Percentiles rank a stretch among this genome's conserved stretches.
These are phyloP conservation scores for Pyrrhia umbra DNA, from an alignment of 2,888 invertebrate genomes.

Conservation along the genomic window DNA sequence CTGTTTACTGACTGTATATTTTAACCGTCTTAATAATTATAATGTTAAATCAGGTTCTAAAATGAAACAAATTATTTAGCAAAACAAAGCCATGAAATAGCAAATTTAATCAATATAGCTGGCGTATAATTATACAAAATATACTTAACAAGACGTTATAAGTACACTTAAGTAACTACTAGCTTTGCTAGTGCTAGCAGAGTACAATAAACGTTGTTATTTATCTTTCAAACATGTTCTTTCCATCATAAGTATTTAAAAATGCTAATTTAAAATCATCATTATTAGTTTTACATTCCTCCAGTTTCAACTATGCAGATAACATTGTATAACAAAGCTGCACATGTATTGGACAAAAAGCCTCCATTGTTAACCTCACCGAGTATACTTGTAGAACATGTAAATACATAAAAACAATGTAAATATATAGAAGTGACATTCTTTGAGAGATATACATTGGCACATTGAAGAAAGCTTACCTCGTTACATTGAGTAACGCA, in stretches of 20 bases:
- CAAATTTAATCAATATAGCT: slow-evolving; percentile 63
- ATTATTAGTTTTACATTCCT: too few relatives aligned
- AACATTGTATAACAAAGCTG: background rate
- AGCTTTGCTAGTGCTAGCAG: background rate
- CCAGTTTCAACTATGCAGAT: too few relatives aligned
- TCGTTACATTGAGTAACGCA: slow-evolving; percentile 8
- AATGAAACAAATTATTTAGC: slow-evolving; percentile 58
- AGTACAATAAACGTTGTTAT: background rate
- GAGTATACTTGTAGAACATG: background rate
- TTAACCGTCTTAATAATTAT: background rate
- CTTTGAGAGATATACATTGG: slow-evolving; percentile 52
- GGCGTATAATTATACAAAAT: slow-evolving; percentile 51
- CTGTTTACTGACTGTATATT: background rate
- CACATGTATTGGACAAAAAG: background rate
- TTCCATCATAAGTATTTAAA: too few relatives aligned
- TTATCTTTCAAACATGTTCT: too few relatives aligned
- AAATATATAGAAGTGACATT: background rate
- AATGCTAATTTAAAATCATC: too few relatives aligned
- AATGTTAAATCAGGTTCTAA: slow-evolving; percentile 1
- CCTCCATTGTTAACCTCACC: background rate
- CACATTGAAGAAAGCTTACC: slow-evolving; percentile 36
- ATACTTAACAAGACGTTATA: slow-evolving; percentile 49
- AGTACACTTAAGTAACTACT: slow-evolving; percentile 26
- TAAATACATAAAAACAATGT: background rate
- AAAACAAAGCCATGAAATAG: slow-evolving; percentile 70